Base-by-base conservation (phyloP, 2,888 invertebrate genomes). In the Lasioglossum malachurum region DNA sequence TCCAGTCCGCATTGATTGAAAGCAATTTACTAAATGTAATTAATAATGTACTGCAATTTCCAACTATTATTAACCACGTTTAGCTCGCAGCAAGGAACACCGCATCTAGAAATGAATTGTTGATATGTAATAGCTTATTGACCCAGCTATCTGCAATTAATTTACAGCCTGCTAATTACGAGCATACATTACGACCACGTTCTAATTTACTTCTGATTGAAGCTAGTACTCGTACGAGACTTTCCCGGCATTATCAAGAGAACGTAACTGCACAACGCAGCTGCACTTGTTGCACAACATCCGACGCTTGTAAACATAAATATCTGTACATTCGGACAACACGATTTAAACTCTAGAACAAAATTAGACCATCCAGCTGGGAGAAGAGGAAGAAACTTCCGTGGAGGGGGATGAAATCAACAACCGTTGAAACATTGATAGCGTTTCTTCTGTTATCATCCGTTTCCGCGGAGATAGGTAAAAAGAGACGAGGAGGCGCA, bases 341-440 rank as follows among this genome's bases (percentile, higher is more conserved):
- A 31, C 31, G 14, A 16, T 57, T 57, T 57, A 31, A 31, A 16
- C 64, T 16, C 31, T 16, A 12, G 57, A n/a, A 12, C n/a, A 12
- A 4, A 57, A 57, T n/a, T 23, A 12, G n/a, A 57, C 1, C 12
- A n/a, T 53, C 53, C 10, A 12, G n/a, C 12, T n/a, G 57, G 4
- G 57, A 57, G n/a, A 4, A n/a, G 4, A 12, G 57, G 57, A 57
- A 27, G 10, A 57, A 57, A 57, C 57, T n/a, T 57, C 57, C 4
- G 57, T 4, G n/a, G 57, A n/a, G 57, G 1, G 41, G 35, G 41
- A 41, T 5, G 19, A 53, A 78, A 49, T 44, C 46, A 67, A 46
- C 16, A 35, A 38, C 44, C 46, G 67, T 46, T 67, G 78, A 53
- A 72, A 41, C 78, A 78, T 41, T 72, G 71, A 78, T 78, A 78